These are phyloP conservation scores for Scaptomyza polygonia DNA, from an alignment of 2,888 invertebrate species.

Conservation along the genomic window DNA sequence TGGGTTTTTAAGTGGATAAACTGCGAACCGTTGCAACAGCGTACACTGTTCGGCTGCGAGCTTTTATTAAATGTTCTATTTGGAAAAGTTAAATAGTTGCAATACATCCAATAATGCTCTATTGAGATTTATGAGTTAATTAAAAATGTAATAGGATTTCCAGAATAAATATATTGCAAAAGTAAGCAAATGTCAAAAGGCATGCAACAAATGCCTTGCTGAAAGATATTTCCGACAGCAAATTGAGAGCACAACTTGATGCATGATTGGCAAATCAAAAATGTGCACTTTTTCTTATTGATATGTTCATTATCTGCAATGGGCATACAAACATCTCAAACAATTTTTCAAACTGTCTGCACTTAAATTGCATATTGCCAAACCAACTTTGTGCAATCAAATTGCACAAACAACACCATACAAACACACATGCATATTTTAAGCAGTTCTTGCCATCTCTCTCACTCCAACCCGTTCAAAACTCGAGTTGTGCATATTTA, in stretches of 20 bases:
- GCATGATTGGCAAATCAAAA: conserved; percentile 41
- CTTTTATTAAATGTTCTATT: too few species aligned
- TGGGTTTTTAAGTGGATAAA: conserved; percentile 49
- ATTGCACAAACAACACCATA: conserved; percentile 62
- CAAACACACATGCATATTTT: conserved; percentile 18
- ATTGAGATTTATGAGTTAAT: background rate
- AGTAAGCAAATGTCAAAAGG: background rate
- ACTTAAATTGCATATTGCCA: conserved; percentile 62
- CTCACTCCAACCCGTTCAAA: conserved; percentile 46
- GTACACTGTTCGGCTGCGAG: too few species aligned
- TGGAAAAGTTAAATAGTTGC: background rate
- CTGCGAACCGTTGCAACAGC: background rate
- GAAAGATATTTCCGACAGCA: background rate
- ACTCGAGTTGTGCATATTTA: conserved; percentile 74
- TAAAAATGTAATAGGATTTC: background rate
- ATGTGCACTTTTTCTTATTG: conserved; percentile 46
- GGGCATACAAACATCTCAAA: conserved; percentile 32
- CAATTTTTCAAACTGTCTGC: conserved; percentile 48
- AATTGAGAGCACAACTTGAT: background rate
- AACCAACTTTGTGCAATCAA: conserved; percentile 78
- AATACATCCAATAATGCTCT: background rate
- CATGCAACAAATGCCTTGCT: background rate
- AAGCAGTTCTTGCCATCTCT: conserved; percentile 3
- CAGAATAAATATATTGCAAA: background rate
- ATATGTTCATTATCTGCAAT: conserved; percentile 68